Evolutionary conservation across 2,888 invertebrate species (phyloP).

Genomic region (Pilophorus perplexus): DNA sequence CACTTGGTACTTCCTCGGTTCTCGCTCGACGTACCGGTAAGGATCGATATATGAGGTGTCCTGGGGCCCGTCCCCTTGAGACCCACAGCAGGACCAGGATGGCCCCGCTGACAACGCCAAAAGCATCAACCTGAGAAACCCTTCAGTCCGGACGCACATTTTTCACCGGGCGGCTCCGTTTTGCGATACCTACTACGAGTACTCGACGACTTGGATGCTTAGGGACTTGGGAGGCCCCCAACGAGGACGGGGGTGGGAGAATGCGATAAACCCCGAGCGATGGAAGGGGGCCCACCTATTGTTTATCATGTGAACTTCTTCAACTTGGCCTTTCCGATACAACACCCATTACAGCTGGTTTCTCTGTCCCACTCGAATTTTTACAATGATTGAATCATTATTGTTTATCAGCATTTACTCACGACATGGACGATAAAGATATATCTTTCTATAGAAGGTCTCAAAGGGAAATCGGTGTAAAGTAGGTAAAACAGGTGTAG

Average conservation of each 20-base stretch:
- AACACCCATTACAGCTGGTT: slow-evolving; percentile 3
- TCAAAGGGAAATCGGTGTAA: no score
- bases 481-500: no score
- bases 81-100: slow-evolving; percentile 22
- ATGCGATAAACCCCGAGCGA: not conserved
- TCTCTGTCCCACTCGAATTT: not conserved
- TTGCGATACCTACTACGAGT: not conserved
- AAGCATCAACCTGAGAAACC: not conserved
- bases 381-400: no score
- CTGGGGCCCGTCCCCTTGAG: slow-evolving; percentile 17
- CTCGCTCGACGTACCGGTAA: slow-evolving; percentile 37
- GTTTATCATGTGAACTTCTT: slow-evolving; percentile 27
- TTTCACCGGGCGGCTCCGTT: not conserved
- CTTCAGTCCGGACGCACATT: not conserved
- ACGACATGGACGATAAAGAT: no score
- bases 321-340: slow-evolving; percentile 10
- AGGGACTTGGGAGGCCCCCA: not conserved
- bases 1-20: slow-evolving; percentile 21
- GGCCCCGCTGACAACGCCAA: slow-evolving; percentile 11
- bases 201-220: not conserved
- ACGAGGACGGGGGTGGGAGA: slow-evolving; percentile 15
- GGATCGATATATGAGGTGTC: slow-evolving; percentile 42
- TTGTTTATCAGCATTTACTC: no score
- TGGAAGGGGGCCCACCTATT: slow-evolving; percentile 21
- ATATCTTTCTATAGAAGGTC: no score